Evolutionary conservation across 1,140 invertebrate species (phyloP).

Genomic region (Lineus longissimus): DNA sequence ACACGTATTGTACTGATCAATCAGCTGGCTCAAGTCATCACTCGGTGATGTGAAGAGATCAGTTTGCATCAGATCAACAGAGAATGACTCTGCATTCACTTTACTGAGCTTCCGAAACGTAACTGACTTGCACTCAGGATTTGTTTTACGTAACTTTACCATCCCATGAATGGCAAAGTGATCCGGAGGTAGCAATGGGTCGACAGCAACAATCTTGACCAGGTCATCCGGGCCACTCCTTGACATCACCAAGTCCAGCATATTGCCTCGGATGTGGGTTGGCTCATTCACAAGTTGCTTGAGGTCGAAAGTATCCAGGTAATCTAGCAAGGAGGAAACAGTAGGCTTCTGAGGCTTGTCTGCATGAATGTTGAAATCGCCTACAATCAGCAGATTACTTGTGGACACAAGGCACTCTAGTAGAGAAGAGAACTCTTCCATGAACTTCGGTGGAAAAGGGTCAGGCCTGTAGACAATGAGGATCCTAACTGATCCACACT

Average conservation of each 20-base stretch:
- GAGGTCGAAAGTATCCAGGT: background rate
- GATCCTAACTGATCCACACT: no score
- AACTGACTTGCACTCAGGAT: background rate
- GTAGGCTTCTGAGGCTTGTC: background rate
- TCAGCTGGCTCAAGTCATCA: background rate
- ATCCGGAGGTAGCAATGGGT: background rate
- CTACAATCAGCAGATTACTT: no score
- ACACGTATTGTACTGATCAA: background rate
- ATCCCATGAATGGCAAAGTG: background rate
- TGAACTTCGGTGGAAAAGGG: no score
- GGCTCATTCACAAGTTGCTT: background rate
- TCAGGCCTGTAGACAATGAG: no score
- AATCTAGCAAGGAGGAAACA: background rate
- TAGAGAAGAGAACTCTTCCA: no score
- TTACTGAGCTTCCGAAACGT: background rate
- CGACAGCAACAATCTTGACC: background rate
- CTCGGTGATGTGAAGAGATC: background rate
- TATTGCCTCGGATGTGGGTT: background rate
- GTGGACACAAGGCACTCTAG: no score
- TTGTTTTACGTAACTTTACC: background rate
- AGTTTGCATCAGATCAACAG: background rate
- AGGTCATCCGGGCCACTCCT: background rate
- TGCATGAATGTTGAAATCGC: background rate
- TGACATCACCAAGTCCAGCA: background rate
- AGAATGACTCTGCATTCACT: background rate